A percentile compares a stretch with the other conserved stretches of the same genome.
These are phyloP conservation scores for Apodemus speciosus DNA, from an alignment of 2,113 vertebrate genomes.

Conservation along the genomic window DNA sequence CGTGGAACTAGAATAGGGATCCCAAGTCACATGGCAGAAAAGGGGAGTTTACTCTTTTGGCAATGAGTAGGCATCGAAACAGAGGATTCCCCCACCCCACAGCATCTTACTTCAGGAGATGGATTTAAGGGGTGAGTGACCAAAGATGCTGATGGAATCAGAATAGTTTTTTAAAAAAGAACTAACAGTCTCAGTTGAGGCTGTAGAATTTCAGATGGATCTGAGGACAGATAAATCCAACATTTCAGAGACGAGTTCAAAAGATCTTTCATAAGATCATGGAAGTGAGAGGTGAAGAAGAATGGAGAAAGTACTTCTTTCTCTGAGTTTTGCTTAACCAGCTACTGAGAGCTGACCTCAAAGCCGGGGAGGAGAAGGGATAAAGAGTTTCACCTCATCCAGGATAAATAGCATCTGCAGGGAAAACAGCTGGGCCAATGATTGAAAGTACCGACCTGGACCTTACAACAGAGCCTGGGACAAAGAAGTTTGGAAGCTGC, in stretches of 20 bases:
- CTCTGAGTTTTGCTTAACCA: neutral
- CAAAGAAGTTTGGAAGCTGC: neutral
- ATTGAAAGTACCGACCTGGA: neutral
- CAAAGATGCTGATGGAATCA: neutral
- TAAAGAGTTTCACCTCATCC: neutral
- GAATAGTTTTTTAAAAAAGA: neutral
- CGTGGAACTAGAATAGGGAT: neutral
- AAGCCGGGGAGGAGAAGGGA: neutral
- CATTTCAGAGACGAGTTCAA: neutral
- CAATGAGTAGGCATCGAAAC: neutral
- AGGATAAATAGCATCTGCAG: neutral
- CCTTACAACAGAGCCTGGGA: neutral
- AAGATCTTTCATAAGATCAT: neutral
- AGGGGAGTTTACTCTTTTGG: conserved; percentile 29
- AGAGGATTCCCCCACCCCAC: neutral
- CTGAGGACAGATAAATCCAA: neutral
- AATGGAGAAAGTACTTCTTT: neutral
- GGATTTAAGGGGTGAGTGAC: neutral
- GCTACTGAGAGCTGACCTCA: neutral
- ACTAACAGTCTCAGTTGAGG: neutral
- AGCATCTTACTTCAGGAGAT: neutral
- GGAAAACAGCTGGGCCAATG: neutral
- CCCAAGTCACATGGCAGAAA: conserved; percentile 17
- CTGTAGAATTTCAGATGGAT: conserved; percentile 13
- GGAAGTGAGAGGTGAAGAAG: neutral